Evolutionary conservation across 2,888 invertebrate species (phyloP).

Genomic region (Synergus japonicus): DNA sequence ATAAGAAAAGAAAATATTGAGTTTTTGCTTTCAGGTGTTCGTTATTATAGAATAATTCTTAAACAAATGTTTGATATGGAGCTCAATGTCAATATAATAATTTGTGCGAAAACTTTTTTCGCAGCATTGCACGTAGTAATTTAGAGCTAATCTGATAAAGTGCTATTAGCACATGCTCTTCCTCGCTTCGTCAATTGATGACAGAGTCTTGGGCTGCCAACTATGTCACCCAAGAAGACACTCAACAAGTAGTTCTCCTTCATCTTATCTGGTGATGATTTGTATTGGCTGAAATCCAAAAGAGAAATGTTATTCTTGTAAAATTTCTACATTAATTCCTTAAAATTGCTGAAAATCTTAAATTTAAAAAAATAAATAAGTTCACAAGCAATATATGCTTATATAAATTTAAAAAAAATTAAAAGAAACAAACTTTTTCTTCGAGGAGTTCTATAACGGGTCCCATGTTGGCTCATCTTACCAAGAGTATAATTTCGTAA

Average conservation of each 20-base stretch:
- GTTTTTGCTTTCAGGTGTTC: not conserved
- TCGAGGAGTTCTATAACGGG: too few species aligned
- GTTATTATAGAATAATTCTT: not conserved
- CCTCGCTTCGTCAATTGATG: constrained; percentile 88
- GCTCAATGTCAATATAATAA: not conserved
- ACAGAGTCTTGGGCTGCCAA: constrained; percentile 88
- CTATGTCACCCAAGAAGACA: constrained; percentile 91
- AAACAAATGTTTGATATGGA: not conserved
- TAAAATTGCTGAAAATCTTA: too few species aligned
- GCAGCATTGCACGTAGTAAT: not conserved
- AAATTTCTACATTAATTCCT: not conserved
- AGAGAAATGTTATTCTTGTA: not conserved
- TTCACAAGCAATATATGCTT: too few species aligned
- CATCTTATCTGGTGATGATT: constrained; percentile 82
- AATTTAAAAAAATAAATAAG: too few species aligned
- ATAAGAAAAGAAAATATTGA: not conserved
- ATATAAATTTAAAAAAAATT: too few species aligned
- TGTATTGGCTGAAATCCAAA: constrained; percentile 84
- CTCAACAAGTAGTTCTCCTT: constrained; percentile 90
- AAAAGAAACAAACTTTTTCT: too few species aligned
- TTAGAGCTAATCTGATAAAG: not conserved
- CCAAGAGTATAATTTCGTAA: too few species aligned
- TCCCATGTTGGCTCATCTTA: too few species aligned
- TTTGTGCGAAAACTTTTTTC: not conserved
- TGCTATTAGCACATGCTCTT: constrained; percentile 77